Evolutionary conservation across 2,797 vertebrate genomes (phyloP).

Genomic region (Tragelaphus oryx): DNA sequence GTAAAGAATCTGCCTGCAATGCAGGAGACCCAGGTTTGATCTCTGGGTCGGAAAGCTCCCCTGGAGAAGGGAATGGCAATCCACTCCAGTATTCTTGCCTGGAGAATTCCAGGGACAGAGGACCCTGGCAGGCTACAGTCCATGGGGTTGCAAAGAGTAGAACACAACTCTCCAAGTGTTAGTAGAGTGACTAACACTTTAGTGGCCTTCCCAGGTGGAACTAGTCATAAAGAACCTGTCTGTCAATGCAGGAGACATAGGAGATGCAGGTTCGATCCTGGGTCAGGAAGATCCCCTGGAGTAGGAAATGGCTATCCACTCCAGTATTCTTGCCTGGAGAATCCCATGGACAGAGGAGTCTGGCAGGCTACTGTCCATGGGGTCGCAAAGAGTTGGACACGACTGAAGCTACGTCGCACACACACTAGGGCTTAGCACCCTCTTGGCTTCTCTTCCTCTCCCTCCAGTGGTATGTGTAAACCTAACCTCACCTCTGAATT

Average conservation of each 20-base stretch:
- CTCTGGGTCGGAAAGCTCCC: too few species aligned
- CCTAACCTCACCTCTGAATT: neutral
- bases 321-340: neutral
- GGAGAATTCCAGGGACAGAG: too few species aligned
- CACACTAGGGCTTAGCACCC: neutral
- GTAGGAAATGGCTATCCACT: neutral
- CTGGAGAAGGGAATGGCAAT: too few species aligned
- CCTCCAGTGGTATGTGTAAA: neutral
- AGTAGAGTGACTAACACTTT: too few species aligned
- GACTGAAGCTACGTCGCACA: neutral
- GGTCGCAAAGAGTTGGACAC: neutral
- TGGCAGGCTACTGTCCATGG: neutral
- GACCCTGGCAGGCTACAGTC: too few species aligned
- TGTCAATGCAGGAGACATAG: neutral
- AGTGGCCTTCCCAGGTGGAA: too few species aligned
- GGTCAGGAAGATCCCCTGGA: neutral
- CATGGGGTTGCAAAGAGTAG: too few species aligned
- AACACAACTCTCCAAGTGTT: too few species aligned
- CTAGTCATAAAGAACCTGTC: too few species aligned
- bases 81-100: too few species aligned
- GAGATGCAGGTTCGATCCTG: neutral
- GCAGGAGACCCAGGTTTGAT: too few species aligned
- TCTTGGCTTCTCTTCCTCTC: neutral
- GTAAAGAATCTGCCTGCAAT: neutral
- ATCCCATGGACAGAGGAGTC: neutral